Base-by-base conservation (phyloP, 2,888 invertebrate species). In the Calephelis perditalis region DNA sequence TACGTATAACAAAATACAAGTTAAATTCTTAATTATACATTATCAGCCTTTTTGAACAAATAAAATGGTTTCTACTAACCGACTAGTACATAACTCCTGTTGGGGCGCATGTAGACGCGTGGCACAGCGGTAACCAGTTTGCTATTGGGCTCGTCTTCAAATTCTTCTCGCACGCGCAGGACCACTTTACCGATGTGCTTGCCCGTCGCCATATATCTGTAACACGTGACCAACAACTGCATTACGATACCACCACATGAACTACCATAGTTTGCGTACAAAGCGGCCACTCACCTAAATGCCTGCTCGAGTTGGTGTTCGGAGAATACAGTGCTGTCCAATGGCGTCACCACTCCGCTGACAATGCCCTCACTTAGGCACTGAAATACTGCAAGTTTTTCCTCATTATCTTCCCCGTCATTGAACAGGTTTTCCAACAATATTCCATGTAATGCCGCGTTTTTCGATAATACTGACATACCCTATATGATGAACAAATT, bases 111-210 rank as follows among this genome's bases (percentile, higher is more conserved):
- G 8, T 47, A 47, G 47, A 47, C 47, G 47, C 15, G 12, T 12
- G 47, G 47, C 2, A 15, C 15, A 15, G 47, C 15, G 6, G 15
- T 8, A 3, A 47, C 15, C 40, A 40, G 40, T 8, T 40, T 40
- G 40, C 8, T 90, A 72, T 93, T 86, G 66, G 45, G 15, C 12
- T 82, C 73, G 1, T 94, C 57, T 3, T 67, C 62, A 79, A 97
- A 97, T 84, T 98, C 98, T 40, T 95, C 94, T 65, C 97, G 93
- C 62, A 99, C 95, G 84, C 98, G 96, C 68, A 99, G 84, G 57
- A 99, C 84, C 58, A 99, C 99, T 92, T 99, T 99, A 71, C 99
- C 99, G 73, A 99, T 97, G 86, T 99, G 99, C 81, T 97, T 97
- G 65, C 99, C 99, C 9, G 97, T 95, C 12, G 98, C 98, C 98